phyloP scores from a whole-genome alignment of 2,113 vertebrate genomes.

The Myiagra hebetior region DNA sequence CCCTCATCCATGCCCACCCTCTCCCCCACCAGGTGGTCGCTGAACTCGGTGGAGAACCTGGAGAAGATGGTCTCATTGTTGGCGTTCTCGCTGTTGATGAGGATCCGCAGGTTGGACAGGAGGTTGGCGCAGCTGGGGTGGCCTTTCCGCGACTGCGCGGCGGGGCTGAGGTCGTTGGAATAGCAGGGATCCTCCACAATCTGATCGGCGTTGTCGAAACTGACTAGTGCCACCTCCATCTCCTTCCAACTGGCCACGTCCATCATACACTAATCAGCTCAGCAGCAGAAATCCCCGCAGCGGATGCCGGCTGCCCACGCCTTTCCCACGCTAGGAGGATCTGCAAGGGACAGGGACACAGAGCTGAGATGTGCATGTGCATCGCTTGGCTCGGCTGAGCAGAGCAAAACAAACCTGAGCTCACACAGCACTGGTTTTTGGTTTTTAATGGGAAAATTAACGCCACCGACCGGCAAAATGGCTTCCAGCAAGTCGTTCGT shows the following conservation, averaged over 20 bases:
- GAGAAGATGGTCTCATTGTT: conserved; percentile 85
- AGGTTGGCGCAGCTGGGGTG: conserved; percentile 78
- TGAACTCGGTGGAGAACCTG: conserved; percentile 79
- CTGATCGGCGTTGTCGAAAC: conserved; percentile 84
- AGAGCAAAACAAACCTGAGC: not conserved
- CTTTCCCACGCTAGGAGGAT: conserved; percentile 37
- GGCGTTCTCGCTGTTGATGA: conserved; percentile 77
- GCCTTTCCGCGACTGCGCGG: conserved; percentile 56
- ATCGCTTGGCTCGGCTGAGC: not conserved
- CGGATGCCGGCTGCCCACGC: not conserved
- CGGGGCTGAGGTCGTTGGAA: conserved; percentile 66
- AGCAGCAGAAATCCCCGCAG: conserved; percentile 49
- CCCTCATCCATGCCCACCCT: conserved; percentile 80
- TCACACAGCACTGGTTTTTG: not conserved
- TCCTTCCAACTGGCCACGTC: conserved; percentile 77
- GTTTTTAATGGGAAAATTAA: not conserved
- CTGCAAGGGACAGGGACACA: conserved; percentile 55
- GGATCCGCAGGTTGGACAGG: conserved; percentile 84
- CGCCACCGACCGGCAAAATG: not conserved
- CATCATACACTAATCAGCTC: conserved; percentile 66
- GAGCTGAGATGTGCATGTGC: not conserved
- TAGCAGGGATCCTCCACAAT: conserved; percentile 80
- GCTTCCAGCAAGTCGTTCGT: not conserved
- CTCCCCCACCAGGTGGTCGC: conserved; percentile 80
- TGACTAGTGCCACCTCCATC: conserved; percentile 91